Conservation (phyloP, 2,888 invertebrate species). For the Megaustenia siamemsis region DNA sequence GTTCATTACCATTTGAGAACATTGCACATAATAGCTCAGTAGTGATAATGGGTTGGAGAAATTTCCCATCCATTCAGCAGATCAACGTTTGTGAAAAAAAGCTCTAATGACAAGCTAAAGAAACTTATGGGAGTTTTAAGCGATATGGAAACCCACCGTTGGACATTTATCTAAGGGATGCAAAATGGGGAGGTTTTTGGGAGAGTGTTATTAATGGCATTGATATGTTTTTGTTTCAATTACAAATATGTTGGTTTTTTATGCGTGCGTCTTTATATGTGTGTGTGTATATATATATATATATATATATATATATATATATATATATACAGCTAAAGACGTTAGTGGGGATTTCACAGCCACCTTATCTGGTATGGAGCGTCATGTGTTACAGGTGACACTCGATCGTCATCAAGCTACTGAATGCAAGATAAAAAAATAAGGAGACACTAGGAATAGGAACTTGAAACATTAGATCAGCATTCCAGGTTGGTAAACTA, state of each 20-base stretch:
- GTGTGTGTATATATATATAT: too few relatives aligned
- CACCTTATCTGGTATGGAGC: too few relatives aligned
- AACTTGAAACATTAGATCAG: too few relatives aligned
- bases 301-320: too few relatives aligned
- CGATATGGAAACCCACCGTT: background rate
- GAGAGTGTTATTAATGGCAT: background rate
- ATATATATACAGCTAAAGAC: too few relatives aligned
- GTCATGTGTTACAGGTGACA: too few relatives aligned
- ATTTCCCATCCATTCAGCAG: conserved; percentile 17
- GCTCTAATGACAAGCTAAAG: conserved; percentile 11
- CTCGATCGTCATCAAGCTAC: too few relatives aligned
- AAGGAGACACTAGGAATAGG: too few relatives aligned
- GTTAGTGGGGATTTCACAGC: too few relatives aligned
- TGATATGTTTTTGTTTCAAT: background rate
- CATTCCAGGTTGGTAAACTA: too few relatives aligned
- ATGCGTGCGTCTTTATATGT: background rate
- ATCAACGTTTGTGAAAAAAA: conserved; percentile 30
- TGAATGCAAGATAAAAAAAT: too few relatives aligned
- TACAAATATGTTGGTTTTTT: background rate
- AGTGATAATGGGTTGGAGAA: conserved; percentile 27
- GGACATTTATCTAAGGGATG: background rate
- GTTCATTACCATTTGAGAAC: conserved; percentile 58
- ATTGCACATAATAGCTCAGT: conserved; percentile 54
- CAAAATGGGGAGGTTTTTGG: background rate
- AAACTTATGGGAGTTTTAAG: conserved; percentile 36